These are phyloP conservation scores for Hemiscyllium ocellatum DNA, from an alignment of 2,113 vertebrate genomes.

Conservation along the genomic window DNA sequence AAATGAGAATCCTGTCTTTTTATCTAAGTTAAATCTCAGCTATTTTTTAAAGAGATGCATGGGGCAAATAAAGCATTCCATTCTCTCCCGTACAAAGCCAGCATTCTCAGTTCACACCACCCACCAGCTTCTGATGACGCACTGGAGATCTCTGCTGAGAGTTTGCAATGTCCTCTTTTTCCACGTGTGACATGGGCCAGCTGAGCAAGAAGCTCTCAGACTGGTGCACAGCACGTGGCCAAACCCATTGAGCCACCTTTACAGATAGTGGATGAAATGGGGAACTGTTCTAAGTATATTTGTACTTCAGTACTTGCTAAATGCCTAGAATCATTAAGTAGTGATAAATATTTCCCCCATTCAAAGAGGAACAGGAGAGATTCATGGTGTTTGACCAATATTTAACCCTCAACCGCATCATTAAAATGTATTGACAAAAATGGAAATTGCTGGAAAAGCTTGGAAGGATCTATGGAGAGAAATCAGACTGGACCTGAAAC, in stretches of 20 bases:
- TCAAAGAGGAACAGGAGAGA: background rate
- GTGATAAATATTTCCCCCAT: background rate
- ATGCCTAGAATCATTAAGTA: no score
- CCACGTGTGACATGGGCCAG: no score
- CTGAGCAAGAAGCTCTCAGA: background rate
- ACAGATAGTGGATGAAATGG: background rate
- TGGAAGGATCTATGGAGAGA: no score
- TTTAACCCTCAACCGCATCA: background rate
- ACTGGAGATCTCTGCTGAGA: no score
- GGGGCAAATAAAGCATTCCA: no score
- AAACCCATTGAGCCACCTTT: background rate
- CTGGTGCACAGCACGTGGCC: background rate
- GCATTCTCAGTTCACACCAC: no score
- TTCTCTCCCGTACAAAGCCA: no score
- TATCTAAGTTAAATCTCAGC: background rate
- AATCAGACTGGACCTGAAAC: no score
- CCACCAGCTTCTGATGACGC: no score
- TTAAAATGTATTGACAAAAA: background rate
- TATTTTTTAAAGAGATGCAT: no score
- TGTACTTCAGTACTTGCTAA: background rate
- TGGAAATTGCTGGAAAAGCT: no score
- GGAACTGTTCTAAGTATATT: background rate
- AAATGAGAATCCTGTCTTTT: background rate
- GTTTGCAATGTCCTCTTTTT: no score
- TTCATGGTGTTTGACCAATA: background rate